These are phyloP conservation scores for Melipona bicolor DNA, from an alignment of 2,888 invertebrate genomes.

Conservation along the genomic window DNA sequence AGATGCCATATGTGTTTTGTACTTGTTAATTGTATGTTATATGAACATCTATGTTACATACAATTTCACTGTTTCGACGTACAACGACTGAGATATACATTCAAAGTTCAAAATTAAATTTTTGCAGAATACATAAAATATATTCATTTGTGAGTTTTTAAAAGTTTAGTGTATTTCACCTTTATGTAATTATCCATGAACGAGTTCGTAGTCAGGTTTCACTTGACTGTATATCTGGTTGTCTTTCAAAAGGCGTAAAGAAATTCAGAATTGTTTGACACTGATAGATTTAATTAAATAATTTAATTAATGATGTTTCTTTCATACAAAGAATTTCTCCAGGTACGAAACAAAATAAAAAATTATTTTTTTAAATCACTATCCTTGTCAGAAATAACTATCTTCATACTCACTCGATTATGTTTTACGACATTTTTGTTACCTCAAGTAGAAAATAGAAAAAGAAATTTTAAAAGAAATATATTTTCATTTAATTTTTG, in stretches of 20 bases:
- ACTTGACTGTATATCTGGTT: background rate
- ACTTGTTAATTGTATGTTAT: background rate
- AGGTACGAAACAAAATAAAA: background rate
- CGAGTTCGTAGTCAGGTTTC: background rate
- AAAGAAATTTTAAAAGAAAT: background rate
- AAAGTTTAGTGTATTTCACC: no score
- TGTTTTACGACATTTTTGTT: background rate
- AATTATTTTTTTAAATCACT: no score
- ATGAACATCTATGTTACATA: background rate
- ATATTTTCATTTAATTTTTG: background rate
- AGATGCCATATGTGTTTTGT: no score
- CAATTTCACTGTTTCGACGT: background rate
- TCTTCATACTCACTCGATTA: background rate
- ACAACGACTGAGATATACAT: background rate
- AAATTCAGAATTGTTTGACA: background rate
- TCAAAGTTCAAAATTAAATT: no score
- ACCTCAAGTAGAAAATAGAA: background rate
- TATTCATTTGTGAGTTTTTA: no score
- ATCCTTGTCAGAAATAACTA: no score
- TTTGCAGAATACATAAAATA: no score
- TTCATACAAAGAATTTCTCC: background rate
- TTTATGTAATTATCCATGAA: background rate
- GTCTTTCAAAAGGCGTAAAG: background rate
- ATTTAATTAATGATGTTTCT: background rate
- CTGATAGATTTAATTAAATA: background rate